Evolutionary conservation across 2,888 invertebrate genomes (phyloP).

Genomic region (Archips xylosteana): DNA sequence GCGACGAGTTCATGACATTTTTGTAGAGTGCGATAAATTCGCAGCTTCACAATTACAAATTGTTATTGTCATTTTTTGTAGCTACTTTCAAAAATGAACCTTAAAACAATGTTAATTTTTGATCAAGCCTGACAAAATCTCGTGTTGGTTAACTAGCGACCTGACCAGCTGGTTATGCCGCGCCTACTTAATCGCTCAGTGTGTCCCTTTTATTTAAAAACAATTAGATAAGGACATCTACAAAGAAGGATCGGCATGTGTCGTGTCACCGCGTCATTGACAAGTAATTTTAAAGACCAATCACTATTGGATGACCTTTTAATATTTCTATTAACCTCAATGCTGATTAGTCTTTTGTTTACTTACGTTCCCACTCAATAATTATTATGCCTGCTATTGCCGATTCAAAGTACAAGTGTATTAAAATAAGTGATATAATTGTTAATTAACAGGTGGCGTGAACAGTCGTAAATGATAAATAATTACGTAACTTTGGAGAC

Average conservation of each 20-base stretch:
- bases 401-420: conserved; percentile 37
- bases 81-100: background rate
- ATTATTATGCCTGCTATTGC: conserved; percentile 21
- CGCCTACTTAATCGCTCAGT: background rate
- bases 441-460: conserved; percentile 19
- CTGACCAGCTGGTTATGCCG: background rate
- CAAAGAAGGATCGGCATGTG: background rate
- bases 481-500: conserved; percentile 28
- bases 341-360: conserved; percentile 18
- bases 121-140: background rate
- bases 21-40: background rate
- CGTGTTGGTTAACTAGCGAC: background rate
- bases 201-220: background rate
- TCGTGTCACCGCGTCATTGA: background rate
- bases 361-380: background rate
- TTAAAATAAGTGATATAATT: conserved; percentile 36
- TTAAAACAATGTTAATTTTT: background rate
- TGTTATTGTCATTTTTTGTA: background rate
- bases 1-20: background rate
- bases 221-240: background rate
- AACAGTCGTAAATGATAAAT: conserved; percentile 32
- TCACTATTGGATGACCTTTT: background rate
- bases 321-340: background rate
- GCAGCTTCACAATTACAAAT: background rate
- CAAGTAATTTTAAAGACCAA: conserved; percentile 3